These are phyloP conservation scores for Siphamia tubifer DNA, from an alignment of 2,113 vertebrate species.

Conservation along the genomic window DNA sequence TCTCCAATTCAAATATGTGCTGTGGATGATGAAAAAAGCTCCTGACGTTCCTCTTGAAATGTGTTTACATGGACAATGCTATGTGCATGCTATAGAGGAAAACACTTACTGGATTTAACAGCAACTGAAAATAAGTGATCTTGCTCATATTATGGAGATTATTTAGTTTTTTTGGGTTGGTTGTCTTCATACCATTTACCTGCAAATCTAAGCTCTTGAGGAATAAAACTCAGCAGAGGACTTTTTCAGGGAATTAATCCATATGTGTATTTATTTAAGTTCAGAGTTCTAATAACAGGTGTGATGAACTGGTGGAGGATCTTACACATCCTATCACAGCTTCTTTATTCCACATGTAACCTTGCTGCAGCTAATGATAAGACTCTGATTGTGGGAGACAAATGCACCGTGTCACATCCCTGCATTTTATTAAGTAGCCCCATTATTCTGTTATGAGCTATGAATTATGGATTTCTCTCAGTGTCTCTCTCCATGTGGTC, in stretches of 20 bases:
- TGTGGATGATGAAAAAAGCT: no score
- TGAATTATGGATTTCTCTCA: constrained; percentile 63
- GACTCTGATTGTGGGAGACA: neutral
- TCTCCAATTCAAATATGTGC: no score
- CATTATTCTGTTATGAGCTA: constrained; percentile 62
- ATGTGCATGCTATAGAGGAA: no score
- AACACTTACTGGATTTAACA: no score
- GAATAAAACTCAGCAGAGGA: neutral
- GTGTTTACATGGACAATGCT: no score
- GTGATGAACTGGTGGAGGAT: neutral
- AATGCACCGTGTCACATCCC: neutral
- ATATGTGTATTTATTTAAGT: neutral
- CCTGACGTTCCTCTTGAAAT: no score
- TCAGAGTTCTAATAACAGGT: neutral
- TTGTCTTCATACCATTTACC: no score
- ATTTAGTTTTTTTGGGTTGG: no score
- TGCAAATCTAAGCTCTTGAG: no score
- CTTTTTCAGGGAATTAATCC: neutral
- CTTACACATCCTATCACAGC: neutral
- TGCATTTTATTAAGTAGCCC: constrained; percentile 46
- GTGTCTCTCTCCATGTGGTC: constrained; percentile 6
- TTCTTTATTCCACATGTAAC: neutral
- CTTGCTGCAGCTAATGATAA: constrained; percentile 8
- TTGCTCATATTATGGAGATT: no score
- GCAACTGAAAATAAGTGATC: no score